phyloP scores from a whole-genome alignment of 1,140 invertebrate genomes.

The Drosophila seguyi region DNA sequence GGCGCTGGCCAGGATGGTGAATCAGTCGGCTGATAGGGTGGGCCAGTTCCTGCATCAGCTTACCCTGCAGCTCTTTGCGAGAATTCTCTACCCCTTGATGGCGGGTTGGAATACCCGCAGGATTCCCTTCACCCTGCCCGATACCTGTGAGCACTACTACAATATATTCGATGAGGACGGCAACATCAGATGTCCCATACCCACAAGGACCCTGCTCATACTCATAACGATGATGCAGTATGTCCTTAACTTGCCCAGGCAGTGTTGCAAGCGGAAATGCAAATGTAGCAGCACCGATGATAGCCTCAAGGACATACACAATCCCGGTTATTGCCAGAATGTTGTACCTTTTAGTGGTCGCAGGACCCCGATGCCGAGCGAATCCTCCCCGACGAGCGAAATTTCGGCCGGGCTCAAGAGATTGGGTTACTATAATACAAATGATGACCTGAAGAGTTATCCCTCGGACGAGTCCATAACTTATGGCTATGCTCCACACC shows the following conservation, averaged over 20 bases:
- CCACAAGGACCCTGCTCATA: constrained; percentile 24
- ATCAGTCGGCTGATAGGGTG: constrained; percentile 17
- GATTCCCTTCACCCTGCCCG: constrained; percentile 36
- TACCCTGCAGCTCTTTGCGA: constrained; percentile 46
- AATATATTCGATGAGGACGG: constrained; percentile 41
- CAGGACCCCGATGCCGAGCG: too few species aligned
- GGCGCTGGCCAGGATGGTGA: constrained; percentile 11
- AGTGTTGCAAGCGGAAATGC: neutral
- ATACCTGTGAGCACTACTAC: constrained; percentile 48
- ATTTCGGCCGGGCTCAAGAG: constrained; percentile 15
- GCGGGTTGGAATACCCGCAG: constrained; percentile 31
- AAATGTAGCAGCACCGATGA: neutral
- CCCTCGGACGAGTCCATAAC: constrained; percentile 31
- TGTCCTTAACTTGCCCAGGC: constrained; percentile 25
- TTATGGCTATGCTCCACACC: constrained; percentile 27
- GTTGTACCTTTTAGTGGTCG: neutral
- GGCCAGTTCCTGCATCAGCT: constrained; percentile 39
- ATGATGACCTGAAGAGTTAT: neutral
- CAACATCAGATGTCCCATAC: constrained; percentile 32
- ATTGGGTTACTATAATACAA: constrained; percentile 10
- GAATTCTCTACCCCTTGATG: constrained; percentile 43
- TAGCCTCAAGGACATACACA: constrained; percentile 12
- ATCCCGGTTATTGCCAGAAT: constrained; percentile 24
- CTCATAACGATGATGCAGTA: constrained; percentile 29
- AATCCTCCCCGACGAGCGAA: neutral